Evolutionary conservation across 2,888 invertebrate species (phyloP), one percentile per base, ranked within the genome.

Genomic region (Amblyjoppa fuscipennis): DNA sequence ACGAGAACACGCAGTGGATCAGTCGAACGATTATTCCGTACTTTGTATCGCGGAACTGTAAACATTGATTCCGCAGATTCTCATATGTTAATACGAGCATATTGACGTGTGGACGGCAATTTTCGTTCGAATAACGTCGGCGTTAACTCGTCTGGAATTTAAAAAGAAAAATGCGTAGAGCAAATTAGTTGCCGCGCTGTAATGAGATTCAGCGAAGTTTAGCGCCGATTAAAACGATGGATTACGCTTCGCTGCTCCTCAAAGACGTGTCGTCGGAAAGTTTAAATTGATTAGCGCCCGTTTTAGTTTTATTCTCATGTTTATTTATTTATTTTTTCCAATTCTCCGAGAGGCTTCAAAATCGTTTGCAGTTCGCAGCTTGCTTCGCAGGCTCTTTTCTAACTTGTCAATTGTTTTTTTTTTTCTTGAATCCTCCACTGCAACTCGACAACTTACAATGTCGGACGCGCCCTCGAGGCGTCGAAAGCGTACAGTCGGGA

Each of bases 391-490:
- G n/a, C n/a, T n/a, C 7, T 49, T 16, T 11, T 11, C 0, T 3
- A 49, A 53, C 34, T 3, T 34, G 2, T 53, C 7, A 5, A 34
- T 34, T 34, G 34, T 16, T 53, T 6, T 20, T 20, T 20, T 53
- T 74, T 59, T 13, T 59, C 20, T 56, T 73, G 31, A 9, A 20
- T 53, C 34, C 4, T 34, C 51, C 13, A 3, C 49, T 0, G 16
- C 49, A 16, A 51, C 20, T 53, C 4, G 4, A 2, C n/a, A 20
- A 53, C 20, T 45, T 28, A 41, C 45, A 74, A 41, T 77, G 59
- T 38, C 13, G 2, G 56, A 77, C 28, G 31, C 69, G 77, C 45
- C 59, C 56, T 70, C 61, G 70, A 78, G 49, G 34, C 6, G 34
- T 3, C 0, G 34, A 34, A 34, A 34, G 34, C 4, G 34, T 34